Evolutionary conservation across 1,140 invertebrate genomes (phyloP).

Genomic region (Pentalonia nigronervosa): DNA sequence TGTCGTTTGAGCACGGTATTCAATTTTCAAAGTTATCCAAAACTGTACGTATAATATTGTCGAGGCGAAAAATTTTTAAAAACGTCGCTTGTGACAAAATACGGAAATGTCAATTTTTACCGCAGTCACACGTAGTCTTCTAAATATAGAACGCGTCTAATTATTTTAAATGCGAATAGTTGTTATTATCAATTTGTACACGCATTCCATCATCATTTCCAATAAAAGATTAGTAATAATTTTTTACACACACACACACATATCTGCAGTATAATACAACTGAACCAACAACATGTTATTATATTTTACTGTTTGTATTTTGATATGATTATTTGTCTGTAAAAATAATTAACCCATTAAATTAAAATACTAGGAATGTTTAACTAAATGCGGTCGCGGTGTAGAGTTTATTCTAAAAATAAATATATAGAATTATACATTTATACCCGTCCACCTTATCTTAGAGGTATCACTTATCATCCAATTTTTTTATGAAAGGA

Average conservation of each 20-base stretch:
- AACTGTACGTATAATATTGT: background rate
- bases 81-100: background rate
- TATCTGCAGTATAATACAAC: background rate
- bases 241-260: background rate
- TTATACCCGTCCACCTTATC: background rate
- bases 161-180: background rate
- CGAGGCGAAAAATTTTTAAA: background rate
- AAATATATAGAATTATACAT: background rate
- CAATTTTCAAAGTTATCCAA: background rate
- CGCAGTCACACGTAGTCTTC: background rate
- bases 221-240: background rate
- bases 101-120: background rate
- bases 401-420: too few species aligned
- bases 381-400: too few species aligned
- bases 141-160: background rate
- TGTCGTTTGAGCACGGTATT: background rate
- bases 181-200: background rate
- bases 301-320: background rate
- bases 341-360: background rate
- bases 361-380: background rate
- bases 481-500: background rate
- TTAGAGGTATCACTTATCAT: background rate
- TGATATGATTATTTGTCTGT: conserved; percentile 1
- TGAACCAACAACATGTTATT: background rate
- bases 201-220: background rate